A percentile compares a stretch with the other conserved stretches of the same genome.
Conservation (phyloP, 2,113 vertebrate genomes). For the Sander lucioperca region DNA sequence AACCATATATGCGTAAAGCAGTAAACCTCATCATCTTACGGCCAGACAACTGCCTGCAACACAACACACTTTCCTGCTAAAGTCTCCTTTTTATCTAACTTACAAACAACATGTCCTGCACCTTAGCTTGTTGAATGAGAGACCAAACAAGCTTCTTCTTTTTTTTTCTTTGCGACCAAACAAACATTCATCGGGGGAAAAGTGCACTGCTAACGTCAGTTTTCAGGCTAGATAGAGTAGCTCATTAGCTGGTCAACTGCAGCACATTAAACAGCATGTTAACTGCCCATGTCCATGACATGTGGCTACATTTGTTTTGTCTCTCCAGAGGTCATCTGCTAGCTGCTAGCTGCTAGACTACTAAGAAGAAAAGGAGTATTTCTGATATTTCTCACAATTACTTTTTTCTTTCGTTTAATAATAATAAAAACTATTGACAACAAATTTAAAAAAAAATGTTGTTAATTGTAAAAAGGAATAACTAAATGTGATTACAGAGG, state of each 20-base stretch:
- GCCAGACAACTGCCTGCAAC: neutral
- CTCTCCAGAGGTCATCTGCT: neutral
- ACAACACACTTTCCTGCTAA: neutral
- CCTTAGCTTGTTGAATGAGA: neutral
- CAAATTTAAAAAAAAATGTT: neutral
- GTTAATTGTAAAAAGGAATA: neutral
- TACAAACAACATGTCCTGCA: neutral
- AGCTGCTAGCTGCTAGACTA: neutral
- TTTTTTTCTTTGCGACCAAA: neutral
- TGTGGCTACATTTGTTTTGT: neutral
- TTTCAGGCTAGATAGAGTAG: neutral
- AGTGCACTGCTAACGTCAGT: neutral
- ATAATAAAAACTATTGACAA: neutral
- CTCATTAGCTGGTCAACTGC: neutral
- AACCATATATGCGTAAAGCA: neutral
- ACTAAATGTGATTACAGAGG: neutral
- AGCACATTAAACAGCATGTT: constrained; percentile 10
- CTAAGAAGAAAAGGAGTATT: neutral
- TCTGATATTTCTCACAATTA: neutral
- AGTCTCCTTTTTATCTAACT: neutral
- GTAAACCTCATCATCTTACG: neutral
- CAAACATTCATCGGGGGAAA: neutral
- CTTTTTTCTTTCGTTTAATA: neutral
- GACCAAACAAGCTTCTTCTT: neutral
- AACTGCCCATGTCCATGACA: neutral